These are phyloP conservation scores for Ailurus styani DNA, from an alignment of 2,113 vertebrate species.

Conservation along the genomic window DNA sequence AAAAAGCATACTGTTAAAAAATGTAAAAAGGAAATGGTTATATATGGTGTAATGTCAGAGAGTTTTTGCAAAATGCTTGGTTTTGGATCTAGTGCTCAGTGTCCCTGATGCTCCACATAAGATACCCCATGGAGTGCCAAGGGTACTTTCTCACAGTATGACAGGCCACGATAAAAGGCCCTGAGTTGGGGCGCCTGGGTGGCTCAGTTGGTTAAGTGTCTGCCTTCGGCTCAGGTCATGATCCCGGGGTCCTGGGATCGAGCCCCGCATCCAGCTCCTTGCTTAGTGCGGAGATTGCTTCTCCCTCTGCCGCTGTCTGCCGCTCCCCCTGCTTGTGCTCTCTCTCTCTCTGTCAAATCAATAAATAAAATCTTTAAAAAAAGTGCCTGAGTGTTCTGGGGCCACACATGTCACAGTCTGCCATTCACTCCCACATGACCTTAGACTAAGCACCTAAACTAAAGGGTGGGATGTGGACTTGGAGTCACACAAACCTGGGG, in stretches of 20 bases:
- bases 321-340: too few relatives aligned
- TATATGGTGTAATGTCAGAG: neutral
- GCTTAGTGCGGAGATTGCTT: too few relatives aligned
- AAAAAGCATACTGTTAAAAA: neutral
- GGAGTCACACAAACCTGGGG: neutral
- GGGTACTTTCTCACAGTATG: rapidly evolving
- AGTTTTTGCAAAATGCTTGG: neutral
- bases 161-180: neutral
- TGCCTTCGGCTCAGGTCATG: too few relatives aligned
- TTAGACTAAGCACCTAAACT: neutral
- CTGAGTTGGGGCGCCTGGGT: too few relatives aligned
- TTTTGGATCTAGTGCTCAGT: neutral
- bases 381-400: neutral
- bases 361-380: too few relatives aligned
- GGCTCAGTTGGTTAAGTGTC: too few relatives aligned
- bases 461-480: neutral
- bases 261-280: too few relatives aligned
- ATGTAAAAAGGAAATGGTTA: neutral
- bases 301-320: too few relatives aligned
- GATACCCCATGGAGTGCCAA: neutral
- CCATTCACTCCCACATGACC: neutral
- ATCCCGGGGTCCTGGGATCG: too few relatives aligned
- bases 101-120: neutral
- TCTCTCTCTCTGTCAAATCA: too few relatives aligned
- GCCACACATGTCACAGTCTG: neutral